These are phyloP conservation scores for Xanthorhoe spadicearia DNA, from an alignment of 2,888 invertebrate genomes.

Conservation along the genomic window DNA sequence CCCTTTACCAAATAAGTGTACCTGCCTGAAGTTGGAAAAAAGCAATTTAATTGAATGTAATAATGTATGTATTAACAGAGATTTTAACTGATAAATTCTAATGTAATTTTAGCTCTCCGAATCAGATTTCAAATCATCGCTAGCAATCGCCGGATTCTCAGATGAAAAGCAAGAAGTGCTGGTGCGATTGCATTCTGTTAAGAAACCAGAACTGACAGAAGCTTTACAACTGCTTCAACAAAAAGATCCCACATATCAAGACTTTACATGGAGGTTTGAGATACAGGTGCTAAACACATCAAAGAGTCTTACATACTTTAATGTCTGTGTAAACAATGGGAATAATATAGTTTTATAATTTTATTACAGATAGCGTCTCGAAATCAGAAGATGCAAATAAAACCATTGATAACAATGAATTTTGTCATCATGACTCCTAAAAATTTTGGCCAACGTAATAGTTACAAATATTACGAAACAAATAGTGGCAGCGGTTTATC, in stretches of 20 bases:
- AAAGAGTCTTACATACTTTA: not conserved
- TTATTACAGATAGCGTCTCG: constrained; percentile 69
- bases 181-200: constrained; percentile 84
- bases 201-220: constrained; percentile 81
- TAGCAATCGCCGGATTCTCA: constrained; percentile 84
- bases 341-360: constrained; percentile 16
- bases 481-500: constrained; percentile 38
- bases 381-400: constrained; percentile 60
- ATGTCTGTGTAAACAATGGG: constrained; percentile 13
- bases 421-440: constrained; percentile 71
- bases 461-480: constrained; percentile 29
- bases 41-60: not conserved
- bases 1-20: not conserved
- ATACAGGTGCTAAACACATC: constrained; percentile 61
- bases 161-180: constrained; percentile 85
- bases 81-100: too few relatives aligned
- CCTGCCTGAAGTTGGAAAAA: too few relatives aligned
- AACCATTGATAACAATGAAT: constrained; percentile 71
- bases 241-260: constrained; percentile 71
- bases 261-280: constrained; percentile 78
- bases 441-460: constrained; percentile 56
- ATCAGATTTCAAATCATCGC: constrained; percentile 72
- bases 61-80: too few relatives aligned
- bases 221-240: constrained; percentile 77
- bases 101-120: constrained; percentile 65